Evolutionary conservation across 2,888 invertebrate genomes (phyloP).

Genomic region (Therioaphis trifolii): DNA sequence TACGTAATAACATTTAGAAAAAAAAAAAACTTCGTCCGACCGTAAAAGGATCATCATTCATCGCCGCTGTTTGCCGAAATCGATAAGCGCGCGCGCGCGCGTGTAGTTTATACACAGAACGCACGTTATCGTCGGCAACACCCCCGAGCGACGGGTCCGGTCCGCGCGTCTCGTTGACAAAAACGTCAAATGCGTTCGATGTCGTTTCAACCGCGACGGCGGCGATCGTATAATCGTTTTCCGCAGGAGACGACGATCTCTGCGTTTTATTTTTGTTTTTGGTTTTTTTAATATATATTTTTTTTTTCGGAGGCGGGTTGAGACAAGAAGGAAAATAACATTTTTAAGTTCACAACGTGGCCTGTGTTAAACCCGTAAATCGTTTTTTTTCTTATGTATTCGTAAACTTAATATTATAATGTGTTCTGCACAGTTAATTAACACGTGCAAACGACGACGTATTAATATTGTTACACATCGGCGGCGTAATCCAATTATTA

Average conservation of each 20-base stretch:
- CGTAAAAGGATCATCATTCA: slow-evolving; percentile 44
- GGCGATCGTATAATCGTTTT: too few relatives aligned
- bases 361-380: slow-evolving; percentile 7
- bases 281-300: not conserved
- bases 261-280: not conserved
- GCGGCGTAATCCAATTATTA: too few relatives aligned
- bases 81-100: slow-evolving; percentile 10
- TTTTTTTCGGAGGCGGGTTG: not conserved
- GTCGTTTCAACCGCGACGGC: not conserved
- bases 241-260: not conserved
- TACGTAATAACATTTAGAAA: too few relatives aligned
- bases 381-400: not conserved
- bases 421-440: too few relatives aligned
- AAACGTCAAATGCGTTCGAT: slow-evolving; percentile 26
- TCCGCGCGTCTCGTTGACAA: slow-evolving; percentile 22
- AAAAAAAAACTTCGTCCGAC: not conserved
- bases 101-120: not conserved
- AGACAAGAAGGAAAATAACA: not conserved
- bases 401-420: not conserved
- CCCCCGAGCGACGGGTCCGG: not conserved
- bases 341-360: not conserved
- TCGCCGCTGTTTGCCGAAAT: slow-evolving; percentile 19
- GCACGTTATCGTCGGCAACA: too few relatives aligned
- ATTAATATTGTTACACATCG: not conserved
- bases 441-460: not conserved